Base-by-base conservation (phyloP, 2,888 invertebrate genomes). In the Timandra comae region DNA sequence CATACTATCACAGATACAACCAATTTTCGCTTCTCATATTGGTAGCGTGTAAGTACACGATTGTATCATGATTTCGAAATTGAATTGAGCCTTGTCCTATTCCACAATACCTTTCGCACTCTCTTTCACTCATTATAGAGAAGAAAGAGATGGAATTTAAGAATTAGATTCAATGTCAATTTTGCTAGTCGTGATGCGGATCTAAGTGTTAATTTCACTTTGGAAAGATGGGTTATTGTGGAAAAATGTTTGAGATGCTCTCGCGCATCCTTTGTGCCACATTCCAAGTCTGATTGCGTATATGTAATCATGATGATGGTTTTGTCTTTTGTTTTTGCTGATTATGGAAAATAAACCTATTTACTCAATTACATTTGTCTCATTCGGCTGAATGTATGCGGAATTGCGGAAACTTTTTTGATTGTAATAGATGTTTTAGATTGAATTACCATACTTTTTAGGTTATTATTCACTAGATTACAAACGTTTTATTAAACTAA, bases 1-100 rank as follows among this genome's bases (percentile, higher is more conserved):
- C 58, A 46, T 58, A 62, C 68, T 73, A 69, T 70, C 67, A 67
- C 64, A 63, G 68, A 54, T 56, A 59, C 62, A 61, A 59, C 64
- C 77, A 79, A 80, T 79, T 77, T 78, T 71, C 78, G 69, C 78
- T 72, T 71, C 73, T 76, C 77, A 74, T 75, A 77, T 80, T 77
- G 78, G 81, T 79, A 79, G 76, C 76, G 63, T 64, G 56, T 72
- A 74, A 73, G 73, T 68, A 64, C 66, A 57, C 58, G 71, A 72
- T 70, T 69, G 69, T 74, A 66, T 67, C 72, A 63, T 63, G 70
- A 67, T 73, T 78, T 77, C 61, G 57, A 77, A 78, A 80, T 79
- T 79, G 76, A 79, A 73, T 76, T 71, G 70, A 67, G 72, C 65
- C 66, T 66, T 67, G 67, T 68, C 68, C 57, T 61, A 53, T 54